Percentiles rank a stretch among this genome's conserved stretches.
Conservation (phyloP, 1,140 invertebrate species). For the Eufriesea mexicana region DNA sequence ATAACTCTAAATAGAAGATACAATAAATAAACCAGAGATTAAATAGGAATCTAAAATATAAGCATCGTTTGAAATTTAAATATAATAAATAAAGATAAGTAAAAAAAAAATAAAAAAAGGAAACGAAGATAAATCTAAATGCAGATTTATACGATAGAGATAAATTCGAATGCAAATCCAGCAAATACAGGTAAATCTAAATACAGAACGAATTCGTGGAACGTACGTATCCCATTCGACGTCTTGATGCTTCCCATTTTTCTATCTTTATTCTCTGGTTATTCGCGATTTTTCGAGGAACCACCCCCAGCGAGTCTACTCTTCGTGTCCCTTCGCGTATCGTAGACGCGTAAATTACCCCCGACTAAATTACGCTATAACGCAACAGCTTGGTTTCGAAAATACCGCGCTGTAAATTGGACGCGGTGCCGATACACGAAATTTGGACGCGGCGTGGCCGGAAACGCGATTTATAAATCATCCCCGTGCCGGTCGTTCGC, state of each 20-base stretch:
- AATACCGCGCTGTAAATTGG: constrained; percentile 53
- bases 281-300: not conserved
- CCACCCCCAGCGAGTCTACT: not conserved
- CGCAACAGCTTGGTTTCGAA: constrained; percentile 64
- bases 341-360: constrained; percentile 34
- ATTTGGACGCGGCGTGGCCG: constrained; percentile 2
- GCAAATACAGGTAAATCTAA: not conserved
- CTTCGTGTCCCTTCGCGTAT: not conserved
- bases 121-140: not conserved
- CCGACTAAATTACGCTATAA: constrained; percentile 56
- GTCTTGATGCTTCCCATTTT: not conserved
- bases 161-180: not conserved
- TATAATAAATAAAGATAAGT: not conserved
- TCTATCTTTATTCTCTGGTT: not conserved
- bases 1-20: not conserved
- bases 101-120: not conserved
- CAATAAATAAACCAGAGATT: not conserved
- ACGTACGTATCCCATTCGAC: not conserved
- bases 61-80: not conserved
- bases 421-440: constrained; percentile 7
- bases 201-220: not conserved
- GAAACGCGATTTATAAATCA: constrained; percentile 43
- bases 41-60: not conserved
- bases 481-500: constrained; percentile 12
- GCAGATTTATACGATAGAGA: not conserved